A percentile compares a stretch with the other conserved stretches of the same genome.
These are phyloP conservation scores for Psittacus erithacus DNA, from an alignment of 2,113 vertebrate genomes.

Conservation along the genomic window DNA sequence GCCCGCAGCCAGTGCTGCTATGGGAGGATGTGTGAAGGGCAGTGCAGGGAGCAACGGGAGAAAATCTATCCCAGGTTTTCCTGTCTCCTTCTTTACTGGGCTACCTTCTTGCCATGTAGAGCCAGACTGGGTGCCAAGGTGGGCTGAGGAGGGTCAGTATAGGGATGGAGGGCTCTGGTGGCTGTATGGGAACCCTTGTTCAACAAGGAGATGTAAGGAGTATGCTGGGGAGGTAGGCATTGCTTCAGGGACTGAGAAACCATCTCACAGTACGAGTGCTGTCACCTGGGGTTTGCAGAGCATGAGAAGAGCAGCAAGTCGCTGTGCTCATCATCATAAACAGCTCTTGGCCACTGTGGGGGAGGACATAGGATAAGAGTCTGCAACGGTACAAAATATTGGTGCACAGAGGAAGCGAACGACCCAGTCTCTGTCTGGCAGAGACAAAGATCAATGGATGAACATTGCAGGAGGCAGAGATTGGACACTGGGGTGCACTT, in stretches of 20 bases:
- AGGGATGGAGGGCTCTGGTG: not conserved
- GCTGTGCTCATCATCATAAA: not conserved
- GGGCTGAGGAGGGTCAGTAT: not conserved
- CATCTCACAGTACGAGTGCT: not conserved
- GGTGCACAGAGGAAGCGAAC: not conserved
- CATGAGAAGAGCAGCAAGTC: not conserved
- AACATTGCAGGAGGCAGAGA: not conserved
- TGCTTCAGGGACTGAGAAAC: not conserved
- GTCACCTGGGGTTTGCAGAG: not conserved
- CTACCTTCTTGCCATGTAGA: not conserved
- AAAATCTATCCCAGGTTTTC: not conserved
- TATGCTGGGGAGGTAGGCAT: rapidly evolving
- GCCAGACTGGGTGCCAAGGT: not conserved
- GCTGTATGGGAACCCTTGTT: not conserved
- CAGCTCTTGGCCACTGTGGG: rapidly evolving
- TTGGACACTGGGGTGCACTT: not conserved
- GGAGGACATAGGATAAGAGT: not conserved
- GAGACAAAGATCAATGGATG: not conserved
- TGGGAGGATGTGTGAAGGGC: not conserved
- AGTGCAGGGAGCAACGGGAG: rapidly evolving
- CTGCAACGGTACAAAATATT: not conserved
- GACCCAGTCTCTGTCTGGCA: not conserved
- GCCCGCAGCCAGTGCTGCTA: not conserved
- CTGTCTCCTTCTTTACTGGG: not conserved
- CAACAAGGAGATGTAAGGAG: not conserved